Percentiles rank a stretch among this genome's conserved stretches.
These are phyloP conservation scores for Echinops telfairi DNA, from an alignment of 2,113 vertebrate species.

Conservation along the genomic window DNA sequence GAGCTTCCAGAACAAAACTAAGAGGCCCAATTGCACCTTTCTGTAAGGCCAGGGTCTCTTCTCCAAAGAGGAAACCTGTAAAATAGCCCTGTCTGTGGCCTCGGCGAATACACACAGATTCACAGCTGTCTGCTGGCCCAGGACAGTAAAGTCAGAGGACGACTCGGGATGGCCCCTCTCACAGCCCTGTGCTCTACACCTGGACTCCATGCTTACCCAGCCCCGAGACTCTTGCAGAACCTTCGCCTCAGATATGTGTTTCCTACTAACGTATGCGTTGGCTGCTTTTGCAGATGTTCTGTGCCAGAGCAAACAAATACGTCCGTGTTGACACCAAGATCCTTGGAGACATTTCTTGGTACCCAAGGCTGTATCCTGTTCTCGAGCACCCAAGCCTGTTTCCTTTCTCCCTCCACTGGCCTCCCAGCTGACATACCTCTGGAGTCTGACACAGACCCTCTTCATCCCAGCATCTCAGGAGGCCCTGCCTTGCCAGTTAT, in stretches of 20 bases:
- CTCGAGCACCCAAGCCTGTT: not conserved
- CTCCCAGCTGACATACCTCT: not conserved
- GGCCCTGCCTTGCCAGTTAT: not conserved
- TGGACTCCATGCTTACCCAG: not conserved
- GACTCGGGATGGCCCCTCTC: not conserved
- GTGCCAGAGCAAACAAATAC: not conserved
- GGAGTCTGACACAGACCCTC: not conserved
- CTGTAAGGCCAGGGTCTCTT: not conserved
- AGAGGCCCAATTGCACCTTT: not conserved
- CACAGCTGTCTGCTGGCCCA: not conserved
- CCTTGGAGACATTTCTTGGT: conserved; percentile 3
- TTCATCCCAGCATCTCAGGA: not conserved
- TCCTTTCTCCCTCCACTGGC: not conserved
- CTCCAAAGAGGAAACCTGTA: conserved; percentile 8
- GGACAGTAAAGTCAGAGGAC: not conserved
- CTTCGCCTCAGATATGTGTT: not conserved
- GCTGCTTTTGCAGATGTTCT: not conserved
- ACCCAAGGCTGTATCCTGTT: not conserved
- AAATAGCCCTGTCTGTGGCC: not conserved
- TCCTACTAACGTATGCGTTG: not conserved
- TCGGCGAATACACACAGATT: not conserved
- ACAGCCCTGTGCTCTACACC: not conserved
- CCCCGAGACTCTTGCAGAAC: not conserved
- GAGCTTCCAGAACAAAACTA: conserved; percentile 21
- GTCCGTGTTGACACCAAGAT: not conserved